These are phyloP conservation scores for Archivesica marissinica DNA, from an alignment of 1,140 invertebrate genomes.

Conservation along the genomic window DNA sequence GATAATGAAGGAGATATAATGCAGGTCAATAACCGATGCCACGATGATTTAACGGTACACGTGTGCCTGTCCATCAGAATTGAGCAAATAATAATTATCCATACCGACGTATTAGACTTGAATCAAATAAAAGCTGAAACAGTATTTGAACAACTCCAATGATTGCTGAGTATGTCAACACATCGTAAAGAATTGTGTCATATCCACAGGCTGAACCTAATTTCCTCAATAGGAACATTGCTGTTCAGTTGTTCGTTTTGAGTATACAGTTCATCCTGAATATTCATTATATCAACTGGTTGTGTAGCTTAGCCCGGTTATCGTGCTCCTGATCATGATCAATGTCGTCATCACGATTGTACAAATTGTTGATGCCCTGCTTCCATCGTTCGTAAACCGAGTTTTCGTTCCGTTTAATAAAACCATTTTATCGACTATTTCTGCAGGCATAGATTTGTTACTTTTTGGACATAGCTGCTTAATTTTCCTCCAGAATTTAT, in stretches of 20 bases:
- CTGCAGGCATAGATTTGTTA: too few relatives aligned
- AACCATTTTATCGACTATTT: too few relatives aligned
- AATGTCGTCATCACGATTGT: too few relatives aligned
- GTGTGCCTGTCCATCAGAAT: conserved; percentile 19
- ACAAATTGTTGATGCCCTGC: too few relatives aligned
- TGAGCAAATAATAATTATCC: conserved; percentile 38
- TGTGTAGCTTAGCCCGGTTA: too few relatives aligned
- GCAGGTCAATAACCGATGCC: too few relatives aligned
- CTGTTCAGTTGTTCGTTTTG: not conserved
- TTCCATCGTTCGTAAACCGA: too few relatives aligned
- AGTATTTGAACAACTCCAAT: not conserved
- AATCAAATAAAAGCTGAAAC: conserved; percentile 38
- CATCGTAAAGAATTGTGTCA: conserved; percentile 19
- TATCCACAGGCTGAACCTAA: not conserved
- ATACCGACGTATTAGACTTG: conserved; percentile 12
- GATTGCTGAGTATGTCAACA: not conserved
- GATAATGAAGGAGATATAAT: too few relatives aligned
- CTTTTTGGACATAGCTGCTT: too few relatives aligned
- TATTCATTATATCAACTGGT: too few relatives aligned
- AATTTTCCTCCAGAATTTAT: conserved; percentile 30
- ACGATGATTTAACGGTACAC: conserved; percentile 29
- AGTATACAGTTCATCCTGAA: not conserved
- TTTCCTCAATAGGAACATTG: conserved; percentile 24
- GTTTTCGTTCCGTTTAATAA: too few relatives aligned
- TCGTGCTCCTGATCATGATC: too few relatives aligned